Percentiles rank a stretch among this genome's conserved stretches.
Evolutionary conservation across 2,113 vertebrate species (phyloP).

Genomic region (Calidris pygmaea): DNA sequence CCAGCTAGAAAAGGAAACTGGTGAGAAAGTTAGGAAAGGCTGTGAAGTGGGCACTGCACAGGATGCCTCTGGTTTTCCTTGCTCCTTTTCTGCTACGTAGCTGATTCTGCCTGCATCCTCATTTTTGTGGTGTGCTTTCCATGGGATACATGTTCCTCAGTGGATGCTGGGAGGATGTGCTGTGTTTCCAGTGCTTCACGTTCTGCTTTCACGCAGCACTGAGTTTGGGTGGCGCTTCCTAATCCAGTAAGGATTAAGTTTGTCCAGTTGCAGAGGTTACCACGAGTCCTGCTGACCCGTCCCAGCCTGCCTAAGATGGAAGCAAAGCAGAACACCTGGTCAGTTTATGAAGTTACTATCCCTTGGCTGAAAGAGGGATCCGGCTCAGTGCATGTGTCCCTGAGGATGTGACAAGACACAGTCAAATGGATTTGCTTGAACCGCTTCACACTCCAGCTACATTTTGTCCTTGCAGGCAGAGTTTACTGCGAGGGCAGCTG

Average conservation of each 20-base stretch:
- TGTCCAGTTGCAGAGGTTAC: not conserved
- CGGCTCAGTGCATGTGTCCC: rapidly evolving
- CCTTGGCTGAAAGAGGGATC: not conserved
- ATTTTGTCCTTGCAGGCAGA: not conserved
- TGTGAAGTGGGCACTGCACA: not conserved
- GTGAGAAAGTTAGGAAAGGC: conserved; percentile 32
- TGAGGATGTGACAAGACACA: not conserved
- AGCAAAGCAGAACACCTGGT: not conserved
- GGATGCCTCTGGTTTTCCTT: not conserved
- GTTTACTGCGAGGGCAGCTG: not conserved
- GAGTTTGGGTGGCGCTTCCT: not conserved
- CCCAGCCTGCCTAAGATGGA: not conserved
- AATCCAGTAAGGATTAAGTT: not conserved
- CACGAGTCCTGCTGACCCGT: not conserved
- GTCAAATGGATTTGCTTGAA: not conserved
- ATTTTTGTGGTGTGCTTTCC: not conserved
- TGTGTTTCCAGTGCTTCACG: not conserved
- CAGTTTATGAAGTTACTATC: not conserved
- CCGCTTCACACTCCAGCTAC: not conserved
- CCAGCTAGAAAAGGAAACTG: conserved; percentile 31
- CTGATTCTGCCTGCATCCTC: not conserved
- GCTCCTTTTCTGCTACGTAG: not conserved
- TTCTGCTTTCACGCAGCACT: not conserved
- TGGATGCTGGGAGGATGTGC: not conserved
- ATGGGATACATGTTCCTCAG: not conserved